Evolutionary conservation across 2,113 vertebrate species (phyloP).

Genomic region (Corythaixoides concolor): DNA sequence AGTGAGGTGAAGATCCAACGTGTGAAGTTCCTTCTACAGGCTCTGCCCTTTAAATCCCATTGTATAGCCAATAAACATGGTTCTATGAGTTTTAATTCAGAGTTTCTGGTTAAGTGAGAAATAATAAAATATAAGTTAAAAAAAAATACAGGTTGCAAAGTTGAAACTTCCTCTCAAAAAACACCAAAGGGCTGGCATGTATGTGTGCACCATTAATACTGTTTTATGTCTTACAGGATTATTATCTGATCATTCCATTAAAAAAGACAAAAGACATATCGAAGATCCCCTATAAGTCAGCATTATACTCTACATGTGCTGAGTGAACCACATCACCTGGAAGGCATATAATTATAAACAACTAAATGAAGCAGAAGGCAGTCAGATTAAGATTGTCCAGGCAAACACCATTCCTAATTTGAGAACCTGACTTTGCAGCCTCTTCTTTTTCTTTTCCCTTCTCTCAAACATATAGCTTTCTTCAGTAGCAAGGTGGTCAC

Average conservation of each 20-base stretch:
- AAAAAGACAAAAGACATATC: not conserved
- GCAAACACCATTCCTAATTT: not conserved
- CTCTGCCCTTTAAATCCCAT: not conserved
- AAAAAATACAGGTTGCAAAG: not conserved
- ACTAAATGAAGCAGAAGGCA: not conserved
- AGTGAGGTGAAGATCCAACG: not conserved
- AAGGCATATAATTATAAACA: not conserved
- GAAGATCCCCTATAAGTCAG: not conserved
- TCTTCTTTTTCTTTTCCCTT: not conserved
- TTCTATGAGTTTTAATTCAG: not conserved
- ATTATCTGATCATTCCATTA: not conserved
- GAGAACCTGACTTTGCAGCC: not conserved
- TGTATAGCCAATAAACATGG: rapidly evolving
- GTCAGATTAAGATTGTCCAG: not conserved
- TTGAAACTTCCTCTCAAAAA: not conserved
- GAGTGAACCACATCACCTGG: not conserved
- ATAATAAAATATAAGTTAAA: not conserved
- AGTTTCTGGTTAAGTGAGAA: not conserved
- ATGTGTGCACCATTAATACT: not conserved
- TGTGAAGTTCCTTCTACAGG: not conserved
- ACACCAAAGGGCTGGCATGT: not conserved
- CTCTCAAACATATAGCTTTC: not conserved
- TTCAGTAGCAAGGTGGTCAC: not conserved
- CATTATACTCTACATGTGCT: not conserved
- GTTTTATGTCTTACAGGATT: not conserved